Base-by-base conservation (phyloP, 2,113 vertebrate genomes). In the Arvicanthis niloticus region DNA sequence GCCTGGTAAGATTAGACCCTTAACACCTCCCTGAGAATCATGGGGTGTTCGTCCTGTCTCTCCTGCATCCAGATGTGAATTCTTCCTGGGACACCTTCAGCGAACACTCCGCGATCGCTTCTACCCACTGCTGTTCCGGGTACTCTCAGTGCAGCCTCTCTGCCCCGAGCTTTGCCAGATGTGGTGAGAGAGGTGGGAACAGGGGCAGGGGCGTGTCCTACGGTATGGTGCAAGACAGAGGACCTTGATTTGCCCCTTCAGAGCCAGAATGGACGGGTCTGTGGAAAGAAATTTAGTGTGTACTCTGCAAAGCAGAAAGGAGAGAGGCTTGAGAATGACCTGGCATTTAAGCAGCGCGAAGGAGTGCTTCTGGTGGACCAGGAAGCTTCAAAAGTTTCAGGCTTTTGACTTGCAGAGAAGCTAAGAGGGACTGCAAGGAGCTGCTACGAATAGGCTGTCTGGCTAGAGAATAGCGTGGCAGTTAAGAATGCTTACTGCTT, bases 101-200 rank as follows among this genome's bases (percentile, higher is more conserved):
- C 98, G 97, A 80, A 98, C 99, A 88, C 98, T 99, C 94, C 98
- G 97, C 2, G 98, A 97, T 80, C 99, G 98, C 98, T 98, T 98
- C 87, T 98, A 98, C 91, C 98, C 98, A 42, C 97, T 96, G 4
- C 97, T 94, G 16, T 96, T 97, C 97, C 98, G 0, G 97, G 97
- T 97, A 5, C 96, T 16, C 42, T 94, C 70, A 70, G 65, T 62
- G 2, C 98, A 99, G 91, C 99, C 99, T 0, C 98, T 99, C 87
- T 99, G 99, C 96, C 94, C 97, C 42, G 99, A 98, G 98, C 99
- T 99, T 98, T 99, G 99, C 96, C 98, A 98, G 82, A 97, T 98
- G 91, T 99, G 99, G 99, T 99, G 98, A 98, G 98, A 60, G 53
- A 31, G 10, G 29, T 0, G 17, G 80, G 51, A 6, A 37, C 62